These are phyloP conservation scores for Etheostoma cragini DNA, from an alignment of 2,113 vertebrate species.

Conservation along the genomic window DNA sequence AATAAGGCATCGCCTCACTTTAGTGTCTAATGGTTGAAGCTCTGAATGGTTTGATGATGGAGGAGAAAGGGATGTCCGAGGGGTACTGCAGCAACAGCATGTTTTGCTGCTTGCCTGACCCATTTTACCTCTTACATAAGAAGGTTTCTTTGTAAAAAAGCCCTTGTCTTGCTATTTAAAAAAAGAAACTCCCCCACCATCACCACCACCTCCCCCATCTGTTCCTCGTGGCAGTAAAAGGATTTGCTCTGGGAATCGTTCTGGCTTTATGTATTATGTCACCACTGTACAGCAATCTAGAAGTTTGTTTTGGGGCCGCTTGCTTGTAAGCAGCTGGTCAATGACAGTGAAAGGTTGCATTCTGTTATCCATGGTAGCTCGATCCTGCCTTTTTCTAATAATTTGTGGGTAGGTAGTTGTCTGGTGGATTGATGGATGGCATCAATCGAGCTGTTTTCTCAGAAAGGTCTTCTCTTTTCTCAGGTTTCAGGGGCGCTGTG, in stretches of 20 bases:
- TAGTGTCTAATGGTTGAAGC: conserved; percentile 5
- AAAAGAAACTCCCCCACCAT: conserved; percentile 14
- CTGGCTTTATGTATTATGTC: conserved; percentile 33
- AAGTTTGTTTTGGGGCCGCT: conserved; percentile 21
- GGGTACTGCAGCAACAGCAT: conserved; percentile 53
- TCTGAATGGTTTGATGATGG: conserved; percentile 45
- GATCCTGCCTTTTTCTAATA: conserved; percentile 12
- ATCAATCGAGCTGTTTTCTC: conserved; percentile 37
- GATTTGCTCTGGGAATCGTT: conserved; percentile 50
- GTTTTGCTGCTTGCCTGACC: conserved; percentile 63
- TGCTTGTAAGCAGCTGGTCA: conserved; percentile 21
- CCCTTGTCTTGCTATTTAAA: conserved; percentile 54
- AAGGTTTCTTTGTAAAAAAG: conserved; percentile 58
- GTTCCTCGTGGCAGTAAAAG: conserved; percentile 23
- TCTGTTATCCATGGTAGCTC: conserved; percentile 15
- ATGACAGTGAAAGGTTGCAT: conserved; percentile 9
- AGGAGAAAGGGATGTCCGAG: conserved; percentile 39
- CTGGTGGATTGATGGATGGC: conserved; percentile 47
- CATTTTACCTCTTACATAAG: conserved; percentile 74
- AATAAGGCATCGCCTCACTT: conserved; percentile 19
- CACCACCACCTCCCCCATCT: conserved; percentile 24
- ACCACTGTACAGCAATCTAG: conserved; percentile 19
- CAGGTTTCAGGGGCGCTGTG: conserved; percentile 88
- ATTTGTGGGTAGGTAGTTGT: conserved; percentile 17
- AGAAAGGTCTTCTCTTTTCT: conserved; percentile 22